Evolutionary conservation across 2,113 vertebrate species (phyloP).

Genomic region (Erinaceus europaeus): DNA sequence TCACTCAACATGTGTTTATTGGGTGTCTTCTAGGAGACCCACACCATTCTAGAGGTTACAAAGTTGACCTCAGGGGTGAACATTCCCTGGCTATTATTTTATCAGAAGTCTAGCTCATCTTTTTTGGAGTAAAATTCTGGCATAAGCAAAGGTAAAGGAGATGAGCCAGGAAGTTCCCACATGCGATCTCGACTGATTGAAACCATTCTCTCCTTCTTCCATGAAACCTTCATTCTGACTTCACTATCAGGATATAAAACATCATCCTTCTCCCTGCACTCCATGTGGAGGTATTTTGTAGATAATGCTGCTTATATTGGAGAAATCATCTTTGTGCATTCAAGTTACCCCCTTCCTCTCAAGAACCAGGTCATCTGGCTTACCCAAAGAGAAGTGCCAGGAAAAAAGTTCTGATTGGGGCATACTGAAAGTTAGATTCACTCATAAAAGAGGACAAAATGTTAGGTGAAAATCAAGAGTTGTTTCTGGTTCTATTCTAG

Average conservation of each 20-base stretch:
- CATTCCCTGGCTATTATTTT: constrained; percentile 37
- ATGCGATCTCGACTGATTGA: constrained; percentile 52
- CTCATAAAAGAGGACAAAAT: neutral
- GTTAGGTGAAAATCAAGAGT: neutral
- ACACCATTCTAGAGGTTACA: constrained; percentile 22
- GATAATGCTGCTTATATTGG: neutral
- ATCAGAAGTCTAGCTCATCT: neutral
- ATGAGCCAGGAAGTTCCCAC: constrained; percentile 38
- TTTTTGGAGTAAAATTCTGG: constrained; percentile 21
- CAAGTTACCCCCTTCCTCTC: neutral
- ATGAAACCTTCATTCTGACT: constrained; percentile 36
- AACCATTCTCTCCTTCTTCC: constrained; percentile 44
- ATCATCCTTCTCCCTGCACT: neutral
- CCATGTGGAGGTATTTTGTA: constrained; percentile 12
- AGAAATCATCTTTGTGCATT: neutral
- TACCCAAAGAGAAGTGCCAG: neutral
- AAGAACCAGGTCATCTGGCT: neutral
- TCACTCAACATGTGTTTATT: constrained; percentile 63
- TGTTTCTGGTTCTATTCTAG: neutral
- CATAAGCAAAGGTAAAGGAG: constrained; percentile 18
- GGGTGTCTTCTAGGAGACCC: constrained; percentile 38
- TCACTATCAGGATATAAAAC: constrained; percentile 34
- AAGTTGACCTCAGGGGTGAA: constrained; percentile 25
- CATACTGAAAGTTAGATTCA: neutral
- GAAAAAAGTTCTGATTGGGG: neutral